Evolutionary conservation across 2,888 invertebrate genomes (phyloP), one percentile per base, ranked within the genome.

Genomic region (Lepidocyrtinus sp.): DNA sequence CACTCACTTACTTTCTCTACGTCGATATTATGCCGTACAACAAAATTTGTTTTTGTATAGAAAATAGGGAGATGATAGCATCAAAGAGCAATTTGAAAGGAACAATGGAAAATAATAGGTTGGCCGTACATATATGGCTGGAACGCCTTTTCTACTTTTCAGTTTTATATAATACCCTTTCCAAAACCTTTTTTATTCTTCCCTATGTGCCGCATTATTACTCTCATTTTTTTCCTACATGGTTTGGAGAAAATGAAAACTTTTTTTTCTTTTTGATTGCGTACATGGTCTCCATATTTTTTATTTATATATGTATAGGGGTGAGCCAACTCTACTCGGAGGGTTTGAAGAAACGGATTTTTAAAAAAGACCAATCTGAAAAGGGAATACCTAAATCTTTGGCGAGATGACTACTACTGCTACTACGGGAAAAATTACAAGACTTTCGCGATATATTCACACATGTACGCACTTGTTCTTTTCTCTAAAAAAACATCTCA

Each of bases 281-380:
- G 55, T 55, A 55, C 55, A 55, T 36, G 36, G 36, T 36, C 36
- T 55, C 55, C 55, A 55, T 3, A n/a, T n/a, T n/a, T 55, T 55
- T n/a, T 55, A 3, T 55, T 55, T 55, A 55, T 55, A 5, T 65
- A 71, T 76, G 71, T 83, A 72, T 83, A 87, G 87, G 87, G 87
- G 85, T 81, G 86, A 86, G 85, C 87, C 86, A 85, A 86, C 87
- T 84, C 86, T 87, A 83, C 87, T 87, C 84, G 87, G 87, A 85
- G 85, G 87, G 83, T 87, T 87, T 82, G 87, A 86, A 85, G 87
- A 87, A 83, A 87, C 87, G 87, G 87, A 87, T 84, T 87, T 87
- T 86, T 87, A 87, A 75, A 75, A 73, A 80, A 75, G 65, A 75
- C 75, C 75, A 75, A 72, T 55, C 45, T 81, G 81, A 81, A 81